These are phyloP conservation scores for Pagrus major DNA, from an alignment of 2,113 vertebrate genomes.

Conservation along the genomic window DNA sequence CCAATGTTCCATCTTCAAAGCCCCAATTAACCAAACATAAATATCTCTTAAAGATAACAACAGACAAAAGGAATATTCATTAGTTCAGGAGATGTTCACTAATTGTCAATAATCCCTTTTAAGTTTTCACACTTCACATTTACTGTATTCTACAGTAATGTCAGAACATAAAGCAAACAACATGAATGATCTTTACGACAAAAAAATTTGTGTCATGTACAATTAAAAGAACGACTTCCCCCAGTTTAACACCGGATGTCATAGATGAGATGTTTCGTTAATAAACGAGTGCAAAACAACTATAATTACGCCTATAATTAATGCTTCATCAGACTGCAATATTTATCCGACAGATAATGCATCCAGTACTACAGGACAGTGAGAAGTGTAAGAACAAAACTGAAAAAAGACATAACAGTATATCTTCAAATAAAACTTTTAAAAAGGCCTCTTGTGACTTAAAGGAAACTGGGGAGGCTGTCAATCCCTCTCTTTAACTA, in stretches of 20 bases:
- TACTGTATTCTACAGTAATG: neutral
- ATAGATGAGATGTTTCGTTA: neutral
- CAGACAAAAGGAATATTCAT: neutral
- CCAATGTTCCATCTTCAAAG: neutral
- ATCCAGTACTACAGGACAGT: neutral
- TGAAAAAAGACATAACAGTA: no score
- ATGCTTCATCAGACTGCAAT: neutral
- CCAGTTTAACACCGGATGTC: neutral
- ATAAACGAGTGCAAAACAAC: slow-evolving; percentile 32
- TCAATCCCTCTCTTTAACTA: neutral
- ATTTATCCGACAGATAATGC: neutral
- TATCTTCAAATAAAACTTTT: neutral
- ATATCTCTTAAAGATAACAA: neutral
- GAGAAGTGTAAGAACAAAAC: neutral
- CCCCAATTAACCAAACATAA: neutral
- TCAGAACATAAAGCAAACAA: neutral
- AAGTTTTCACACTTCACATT: neutral
- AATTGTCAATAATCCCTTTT: slow-evolving; percentile 15
- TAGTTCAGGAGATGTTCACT: neutral
- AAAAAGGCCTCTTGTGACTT: neutral
- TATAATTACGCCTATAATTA: neutral
- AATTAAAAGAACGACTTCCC: neutral
- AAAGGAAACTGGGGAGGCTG: neutral
- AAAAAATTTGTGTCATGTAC: neutral
- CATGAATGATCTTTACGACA: neutral